Evolutionary conservation across 1,140 invertebrate species (phyloP), one percentile per base, ranked within the genome.

Genomic region (Wasmannia auropunctata): DNA sequence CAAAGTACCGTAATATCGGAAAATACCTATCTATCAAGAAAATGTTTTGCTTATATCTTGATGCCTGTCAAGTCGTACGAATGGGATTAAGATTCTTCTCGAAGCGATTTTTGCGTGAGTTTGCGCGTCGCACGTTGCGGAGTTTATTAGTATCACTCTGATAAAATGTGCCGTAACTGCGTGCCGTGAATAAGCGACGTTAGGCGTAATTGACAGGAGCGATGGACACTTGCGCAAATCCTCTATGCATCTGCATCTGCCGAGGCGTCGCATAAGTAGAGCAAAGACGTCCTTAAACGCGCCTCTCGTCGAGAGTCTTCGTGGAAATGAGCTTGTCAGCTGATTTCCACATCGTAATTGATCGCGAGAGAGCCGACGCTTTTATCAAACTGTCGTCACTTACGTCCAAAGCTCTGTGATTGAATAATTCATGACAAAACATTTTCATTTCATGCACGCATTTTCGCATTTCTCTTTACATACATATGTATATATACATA

Each of bases 271-370:
- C 28, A 43, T 16, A 83, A 83, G 67, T 83, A 22, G 79, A 83
- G 67, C 67, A 74, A 69, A 46, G 51, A 74, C 51, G 51, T 83
- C 51, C 69, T 80, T 69, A 69, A 80, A 56, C 49, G 67, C 34
- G 37, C 19, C 51, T 83, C 25, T 25, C n/a, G n/a, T 14, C n/a
- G 67, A 43, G 67, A 31, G 34, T 40, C 79, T 51, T 83, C 25
- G 51, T 72, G 54, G 65, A 81, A 81, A 56, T 56, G 49, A 72
- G 79, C 67, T n/a, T 74, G 79, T 83, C 79, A 74, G 67, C 31
- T 31, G 79, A 72, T 83, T 83, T 72, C 67, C 67, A 58, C 67
- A 51, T 83, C 51, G 54, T 74, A 83, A 83, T 83, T 83, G 79
- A 83, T 83, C 67, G 67, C 28, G 37, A 22, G 60, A 65, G 51